Conservation (phyloP, 2,888 invertebrate species). For the Eupeodes luniger region DNA sequence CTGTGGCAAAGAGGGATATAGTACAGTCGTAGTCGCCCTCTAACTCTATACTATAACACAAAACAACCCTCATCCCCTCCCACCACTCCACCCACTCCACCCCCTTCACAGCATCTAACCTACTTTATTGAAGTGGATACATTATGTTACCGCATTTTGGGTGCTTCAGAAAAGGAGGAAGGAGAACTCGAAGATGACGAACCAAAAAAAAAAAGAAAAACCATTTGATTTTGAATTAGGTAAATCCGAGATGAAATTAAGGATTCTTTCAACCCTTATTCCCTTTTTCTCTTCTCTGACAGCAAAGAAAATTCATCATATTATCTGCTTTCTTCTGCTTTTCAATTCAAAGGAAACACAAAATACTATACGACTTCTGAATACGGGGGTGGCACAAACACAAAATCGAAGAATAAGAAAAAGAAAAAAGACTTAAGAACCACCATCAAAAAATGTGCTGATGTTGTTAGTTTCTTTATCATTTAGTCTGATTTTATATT, state of each 20-base stretch:
- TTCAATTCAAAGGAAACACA: slow-evolving; percentile 25
- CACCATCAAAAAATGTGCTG: slow-evolving; percentile 38
- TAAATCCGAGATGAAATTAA: slow-evolving; percentile 41
- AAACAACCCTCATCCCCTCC: background rate
- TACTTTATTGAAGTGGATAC: slow-evolving; percentile 44
- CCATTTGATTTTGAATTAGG: slow-evolving; percentile 41
- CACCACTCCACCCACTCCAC: too few relatives aligned
- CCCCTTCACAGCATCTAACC: background rate
- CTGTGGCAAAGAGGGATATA: too few relatives aligned
- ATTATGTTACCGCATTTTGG: slow-evolving; percentile 45
- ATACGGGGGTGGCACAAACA: background rate
- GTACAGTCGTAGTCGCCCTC: background rate
- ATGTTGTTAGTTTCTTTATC: slow-evolving; percentile 34
- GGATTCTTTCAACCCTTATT: slow-evolving; percentile 38
- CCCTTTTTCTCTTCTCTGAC: slow-evolving; percentile 23
- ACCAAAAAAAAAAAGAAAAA: background rate
- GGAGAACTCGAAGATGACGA: too few relatives aligned
- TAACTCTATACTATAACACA: background rate
- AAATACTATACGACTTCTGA: background rate
- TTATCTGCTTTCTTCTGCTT: slow-evolving; percentile 15
- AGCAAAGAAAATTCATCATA: slow-evolving; percentile 42
- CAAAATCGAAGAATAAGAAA: background rate
- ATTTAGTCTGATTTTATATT: slow-evolving; percentile 51
- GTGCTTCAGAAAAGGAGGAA: background rate
- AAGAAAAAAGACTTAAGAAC: slow-evolving; percentile 9